phyloP scores from a whole-genome alignment of 2,797 vertebrate species.

The Lepidocolaptes lacrymiger region DNA sequence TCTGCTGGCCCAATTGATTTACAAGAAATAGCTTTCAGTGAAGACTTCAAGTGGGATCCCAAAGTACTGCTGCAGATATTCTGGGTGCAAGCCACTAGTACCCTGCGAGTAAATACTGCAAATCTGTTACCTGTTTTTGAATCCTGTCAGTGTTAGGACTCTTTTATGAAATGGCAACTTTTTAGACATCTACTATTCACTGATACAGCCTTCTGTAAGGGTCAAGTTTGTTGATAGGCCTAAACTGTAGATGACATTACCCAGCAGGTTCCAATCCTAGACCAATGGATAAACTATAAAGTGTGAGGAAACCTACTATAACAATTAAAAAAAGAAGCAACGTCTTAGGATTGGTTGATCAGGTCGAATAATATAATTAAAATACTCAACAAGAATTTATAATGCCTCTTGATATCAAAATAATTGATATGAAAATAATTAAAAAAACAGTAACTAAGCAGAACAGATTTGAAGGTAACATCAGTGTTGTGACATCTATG shows the following conservation, averaged over 20 bases:
- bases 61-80: neutral
- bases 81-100: neutral
- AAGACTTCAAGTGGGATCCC: neutral
- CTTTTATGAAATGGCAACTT: neutral
- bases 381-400: neutral
- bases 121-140: neutral
- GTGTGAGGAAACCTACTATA: neutral
- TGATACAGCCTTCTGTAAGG: neutral
- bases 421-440: neutral
- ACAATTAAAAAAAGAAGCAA: neutral
- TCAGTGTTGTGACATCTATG: neutral
- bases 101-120: neutral
- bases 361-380: neutral
- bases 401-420: neutral
- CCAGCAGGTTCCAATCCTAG: neutral
- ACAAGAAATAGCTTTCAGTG: neutral
- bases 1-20: neutral
- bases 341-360: neutral
- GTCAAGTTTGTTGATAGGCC: neutral
- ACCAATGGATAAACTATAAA: neutral
- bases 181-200: neutral
- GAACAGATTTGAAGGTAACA: neutral
- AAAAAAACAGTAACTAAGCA: neutral
- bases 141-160: neutral
- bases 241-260: neutral